Evolutionary conservation across 2,113 vertebrate genomes (phyloP).

Genomic region (Trogon surrucura): DNA sequence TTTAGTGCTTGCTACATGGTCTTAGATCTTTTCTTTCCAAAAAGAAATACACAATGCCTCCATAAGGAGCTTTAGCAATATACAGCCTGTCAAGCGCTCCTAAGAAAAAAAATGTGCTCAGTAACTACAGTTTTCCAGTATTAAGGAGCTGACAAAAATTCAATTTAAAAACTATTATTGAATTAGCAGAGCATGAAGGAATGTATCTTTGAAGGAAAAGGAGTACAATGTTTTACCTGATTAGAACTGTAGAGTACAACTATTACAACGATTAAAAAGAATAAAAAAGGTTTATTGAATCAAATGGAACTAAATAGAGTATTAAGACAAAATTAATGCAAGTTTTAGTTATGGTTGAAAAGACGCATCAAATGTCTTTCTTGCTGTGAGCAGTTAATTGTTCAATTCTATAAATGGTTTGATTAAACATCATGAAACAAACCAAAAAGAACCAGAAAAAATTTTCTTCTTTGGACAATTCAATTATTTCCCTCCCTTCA

Average conservation of each 20-base stretch:
- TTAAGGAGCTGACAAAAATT: slow-evolving; percentile 32
- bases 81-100: neutral
- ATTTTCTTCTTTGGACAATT: neutral
- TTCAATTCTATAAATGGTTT: neutral
- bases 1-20: neutral
- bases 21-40: neutral
- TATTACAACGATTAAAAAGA: slow-evolving; percentile 7
- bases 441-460: neutral
- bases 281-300: neutral
- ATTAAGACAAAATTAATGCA: slow-evolving; percentile 1
- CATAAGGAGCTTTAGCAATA: neutral
- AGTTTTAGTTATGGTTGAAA: slow-evolving; percentile 25
- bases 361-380: neutral
- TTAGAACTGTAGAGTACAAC: neutral
- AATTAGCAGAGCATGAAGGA: slow-evolving; percentile 44
- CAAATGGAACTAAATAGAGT: neutral
- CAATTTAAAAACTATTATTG: slow-evolving; percentile 45
- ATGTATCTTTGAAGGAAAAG: neutral
- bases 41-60: neutral
- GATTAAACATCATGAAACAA: neutral
- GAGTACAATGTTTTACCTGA: neutral
- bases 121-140: neutral
- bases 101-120: neutral
- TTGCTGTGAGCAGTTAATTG: neutral
- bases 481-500: neutral